Evolutionary conservation across 2,888 invertebrate genomes (phyloP), one percentile per base, ranked within the genome.

Genomic region (Elegia similella): DNA sequence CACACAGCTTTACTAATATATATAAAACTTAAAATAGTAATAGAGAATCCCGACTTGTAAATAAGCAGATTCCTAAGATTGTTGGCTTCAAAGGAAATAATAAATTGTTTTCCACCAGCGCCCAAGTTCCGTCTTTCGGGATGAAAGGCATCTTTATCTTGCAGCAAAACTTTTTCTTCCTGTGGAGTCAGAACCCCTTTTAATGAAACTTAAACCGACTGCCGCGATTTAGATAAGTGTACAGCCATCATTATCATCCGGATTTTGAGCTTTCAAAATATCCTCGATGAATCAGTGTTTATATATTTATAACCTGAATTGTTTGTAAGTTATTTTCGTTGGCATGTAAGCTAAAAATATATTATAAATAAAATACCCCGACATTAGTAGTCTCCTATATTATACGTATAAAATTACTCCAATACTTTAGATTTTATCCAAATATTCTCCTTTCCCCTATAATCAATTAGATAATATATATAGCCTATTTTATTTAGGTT

Each of bases 111-210:
- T 75, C 71, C 73, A 69, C 78, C 78, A 75, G 66, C 63, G 63
- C 72, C 76, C 75, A 70, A 83, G 76, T 84, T 84, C 76, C 71
- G 78, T 76, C 78, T 73, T 78, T 75, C 75, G 77, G 81, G 80
- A 78, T 79, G 79, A 80, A 84, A 82, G 83, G 80, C 83, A 84
- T 84, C 86, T 86, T 88, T 88, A 88, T 88, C 86, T 61, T 59
- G 81, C 73, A 73, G 73, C 66, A 75, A 75, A 87, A 88, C 80
- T 88, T 88, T 87, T 88, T 86, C 82, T 80, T 78, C 73, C 70
- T 75, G 78, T 76, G 76, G 75, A 71, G 73, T 67, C 75, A 61
- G 63, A 68, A 79, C 76, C 82, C 79, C 67, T 82, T 83, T 84
- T 83, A 84, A 85, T 84, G 80, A 82, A 86, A 85, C 83, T 86